Evolutionary conservation across 2,113 vertebrate genomes (phyloP).

Genomic region (Misgurnus anguillicaudatus): DNA sequence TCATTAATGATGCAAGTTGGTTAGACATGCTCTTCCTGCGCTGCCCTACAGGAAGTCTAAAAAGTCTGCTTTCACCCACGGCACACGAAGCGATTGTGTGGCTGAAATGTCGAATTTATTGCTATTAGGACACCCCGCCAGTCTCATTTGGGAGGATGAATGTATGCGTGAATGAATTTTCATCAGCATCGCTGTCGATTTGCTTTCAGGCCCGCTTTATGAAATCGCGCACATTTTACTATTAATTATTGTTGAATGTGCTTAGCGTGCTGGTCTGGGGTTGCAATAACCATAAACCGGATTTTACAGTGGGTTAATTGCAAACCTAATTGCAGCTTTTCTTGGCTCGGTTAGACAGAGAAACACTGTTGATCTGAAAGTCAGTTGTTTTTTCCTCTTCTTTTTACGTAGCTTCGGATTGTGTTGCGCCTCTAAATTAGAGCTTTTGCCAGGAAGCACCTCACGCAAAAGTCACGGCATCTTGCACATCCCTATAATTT

Average conservation of each 20-base stretch:
- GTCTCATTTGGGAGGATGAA: not conserved
- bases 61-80: conserved; percentile 27
- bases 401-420: not conserved
- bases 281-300: conserved; percentile 29
- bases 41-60: conserved; percentile 41
- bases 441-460: not conserved
- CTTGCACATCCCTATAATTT: conserved; percentile 1
- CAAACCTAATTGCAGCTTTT: conserved; percentile 23
- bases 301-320: conserved; percentile 31
- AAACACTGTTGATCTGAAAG: not conserved
- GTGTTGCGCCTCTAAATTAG: not conserved
- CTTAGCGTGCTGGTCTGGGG: not conserved
- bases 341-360: not conserved
- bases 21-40: conserved; percentile 39
- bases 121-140: not conserved
- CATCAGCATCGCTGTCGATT: not conserved
- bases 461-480: not conserved
- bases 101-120: conserved; percentile 30
- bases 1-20: conserved; percentile 40
- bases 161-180: conserved; percentile 2
- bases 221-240: conserved; percentile 26
- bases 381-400: not conserved
- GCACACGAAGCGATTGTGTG: conserved; percentile 16
- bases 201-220: conserved; percentile 15
- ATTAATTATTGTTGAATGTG: conserved; percentile 19